These are phyloP conservation scores for Sebastes iracundus DNA, from an alignment of 2,797 vertebrate species.

Conservation along the genomic window DNA sequence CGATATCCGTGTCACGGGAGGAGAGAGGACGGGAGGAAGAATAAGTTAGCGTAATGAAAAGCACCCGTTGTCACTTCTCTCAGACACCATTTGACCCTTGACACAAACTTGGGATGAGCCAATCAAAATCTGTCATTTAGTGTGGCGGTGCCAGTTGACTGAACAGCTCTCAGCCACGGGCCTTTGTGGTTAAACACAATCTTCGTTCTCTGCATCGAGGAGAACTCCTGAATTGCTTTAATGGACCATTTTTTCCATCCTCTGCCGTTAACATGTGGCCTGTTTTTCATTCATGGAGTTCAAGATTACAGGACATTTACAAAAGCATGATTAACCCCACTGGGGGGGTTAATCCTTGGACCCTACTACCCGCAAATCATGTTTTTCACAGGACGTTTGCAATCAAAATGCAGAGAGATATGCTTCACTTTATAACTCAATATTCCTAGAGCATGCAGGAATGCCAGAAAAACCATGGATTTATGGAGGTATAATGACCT, in stretches of 20 bases:
- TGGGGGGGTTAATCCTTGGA: not conserved
- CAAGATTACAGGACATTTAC: not conserved
- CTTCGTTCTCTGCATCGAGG: not conserved
- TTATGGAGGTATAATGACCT: not conserved
- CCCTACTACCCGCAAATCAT: not conserved
- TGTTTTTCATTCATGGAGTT: not conserved
- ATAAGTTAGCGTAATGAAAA: not conserved
- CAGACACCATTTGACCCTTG: constrained; percentile 41
- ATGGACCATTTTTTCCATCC: not conserved
- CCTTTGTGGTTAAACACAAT: constrained; percentile 15
- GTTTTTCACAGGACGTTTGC: not conserved
- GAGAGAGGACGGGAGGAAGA: not conserved
- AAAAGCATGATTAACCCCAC: not conserved
- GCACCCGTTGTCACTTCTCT: constrained; percentile 15
- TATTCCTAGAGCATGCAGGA: not conserved
- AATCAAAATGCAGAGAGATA: not conserved
- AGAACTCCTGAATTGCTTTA: not conserved
- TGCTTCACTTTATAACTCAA: not conserved
- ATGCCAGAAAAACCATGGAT: not conserved
- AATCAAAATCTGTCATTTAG: constrained; percentile 66
- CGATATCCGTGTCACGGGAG: no score
- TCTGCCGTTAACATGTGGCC: not conserved
- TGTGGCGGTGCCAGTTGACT: constrained; percentile 39
- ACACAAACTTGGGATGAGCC: constrained; percentile 43
- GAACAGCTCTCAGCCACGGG: constrained; percentile 36